Base-by-base conservation (phyloP, 2,113 vertebrate species). In the Microcebus ravelobensis region DNA sequence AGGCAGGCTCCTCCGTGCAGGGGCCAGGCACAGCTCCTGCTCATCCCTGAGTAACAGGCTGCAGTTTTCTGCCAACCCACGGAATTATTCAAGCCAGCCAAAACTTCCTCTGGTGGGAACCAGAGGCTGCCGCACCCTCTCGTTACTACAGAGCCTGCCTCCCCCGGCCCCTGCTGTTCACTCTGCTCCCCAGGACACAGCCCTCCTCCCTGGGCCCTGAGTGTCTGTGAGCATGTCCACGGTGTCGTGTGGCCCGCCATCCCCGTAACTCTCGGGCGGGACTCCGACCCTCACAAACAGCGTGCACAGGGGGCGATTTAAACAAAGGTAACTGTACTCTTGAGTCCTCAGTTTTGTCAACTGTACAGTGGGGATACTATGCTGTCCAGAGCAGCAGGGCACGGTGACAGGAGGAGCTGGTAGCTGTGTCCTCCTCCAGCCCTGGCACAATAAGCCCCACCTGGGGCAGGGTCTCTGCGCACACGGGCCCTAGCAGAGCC, bases 121-220 rank as follows among this genome's bases (percentile, higher is more conserved):
- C 20, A 5, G 45, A 13, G 90, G 14, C 59, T 34, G 67, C 50
- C 29, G 1, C 55, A 5, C 11, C 25, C 20, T 67, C 55, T 12
- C 0, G 45, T 73, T 45, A 57, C 57, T 23, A 7, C 20, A 29
- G 77, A 39, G 70, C 29, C 74, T 23, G 57, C 31, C 76, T 82
- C 52, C 5, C 34, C 1, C 13, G 57, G 50, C 17, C 15, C 20
- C n/a, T 14, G n/a, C 70, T n/a, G 76, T 25, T 63, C 67, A 50
- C 36, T 7, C 15, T 59, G 39, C 8, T 11, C 39, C 36, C 0
- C 0, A 25, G 36, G 11, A 3, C 52, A 31, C 59, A 12, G 7
- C 3, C 81, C 68, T 50, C 27, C 34, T 65, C 39, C 31, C 48
- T 0, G 0, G 34, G 42, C 42, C 63, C 77, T 5, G 11, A 31